Base-by-base conservation (phyloP, 2,888 invertebrate genomes). In the Netelia virgata region DNA sequence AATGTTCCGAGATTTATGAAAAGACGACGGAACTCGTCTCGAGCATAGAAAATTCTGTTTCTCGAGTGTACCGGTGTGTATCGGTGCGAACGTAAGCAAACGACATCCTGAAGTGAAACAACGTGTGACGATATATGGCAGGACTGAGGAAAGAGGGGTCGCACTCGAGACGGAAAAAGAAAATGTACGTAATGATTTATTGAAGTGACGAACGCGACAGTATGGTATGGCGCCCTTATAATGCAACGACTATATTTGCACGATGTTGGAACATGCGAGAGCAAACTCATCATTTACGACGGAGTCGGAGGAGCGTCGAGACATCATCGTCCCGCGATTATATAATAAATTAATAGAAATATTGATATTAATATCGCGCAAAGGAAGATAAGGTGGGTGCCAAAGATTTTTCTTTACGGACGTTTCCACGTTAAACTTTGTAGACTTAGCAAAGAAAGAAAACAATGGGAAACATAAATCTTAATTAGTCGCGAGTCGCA, bases 181-280 rank as follows among this genome's bases (percentile, higher is more conserved):
- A 80, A 74, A 80, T n/a, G 0, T 66, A 53, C 20, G n/a, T 14
- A 36, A 76, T 84, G 72, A 81, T 81, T 84, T 81, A 81, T 84
- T 68, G 72, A 11, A 28, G 14, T 20, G 28, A 68, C 20, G 10
- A 73, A 23, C 20, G 53, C 16, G 66, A 47, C 59, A 11, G 23
- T 70, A 23, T 53, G 36, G 16, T 47, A 41, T 41, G 47, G 20
- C 36, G 73, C 41, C 72, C 72, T 66, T 68, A 53, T 11, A 55
- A 66, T 70, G 23, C 20, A 61, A 41, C 10, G 69, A 70, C 63
- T 41, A 59, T 69, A 41, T 79, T 74, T 64, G 64, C 74, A 57
- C 59, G 43, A 23, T 23, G 61, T 14, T 14, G 66, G 53, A 53
- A 36, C 47, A 53, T 16, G 11, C 10, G 64, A 41, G 20, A 41